Conservation (phyloP, 2,113 vertebrate genomes). For the Daboia siamensis region DNA sequence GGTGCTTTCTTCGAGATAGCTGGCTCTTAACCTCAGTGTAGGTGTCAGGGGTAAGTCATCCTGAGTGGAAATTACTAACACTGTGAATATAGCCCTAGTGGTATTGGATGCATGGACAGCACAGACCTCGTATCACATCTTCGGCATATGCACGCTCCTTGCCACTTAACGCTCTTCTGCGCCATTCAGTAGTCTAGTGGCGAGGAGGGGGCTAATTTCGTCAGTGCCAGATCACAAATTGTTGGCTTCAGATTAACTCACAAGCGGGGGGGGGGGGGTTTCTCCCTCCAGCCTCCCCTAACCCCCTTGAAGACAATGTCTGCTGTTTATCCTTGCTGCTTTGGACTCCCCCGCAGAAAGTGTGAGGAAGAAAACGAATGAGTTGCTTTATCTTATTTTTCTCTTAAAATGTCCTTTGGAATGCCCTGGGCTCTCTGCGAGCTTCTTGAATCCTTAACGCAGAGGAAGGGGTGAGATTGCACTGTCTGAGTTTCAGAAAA, state of each 20-base stretch:
- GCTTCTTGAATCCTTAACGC: slow-evolving; percentile 38
- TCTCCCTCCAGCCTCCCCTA: slow-evolving; percentile 57
- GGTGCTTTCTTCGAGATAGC: background rate
- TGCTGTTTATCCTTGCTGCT: slow-evolving; percentile 53
- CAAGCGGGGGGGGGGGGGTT: slow-evolving; percentile 28
- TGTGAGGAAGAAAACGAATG: slow-evolving; percentile 60
- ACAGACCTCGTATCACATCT: background rate
- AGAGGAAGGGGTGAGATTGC: slow-evolving; percentile 55
- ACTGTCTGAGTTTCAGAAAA: slow-evolving; percentile 59
- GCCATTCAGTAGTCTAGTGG: background rate
- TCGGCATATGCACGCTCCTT: background rate
- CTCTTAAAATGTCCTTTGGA: slow-evolving; percentile 55
- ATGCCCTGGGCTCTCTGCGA: slow-evolving; percentile 58
- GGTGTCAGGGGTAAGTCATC: background rate
- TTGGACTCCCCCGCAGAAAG: slow-evolving; percentile 64
- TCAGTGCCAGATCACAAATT: background rate
- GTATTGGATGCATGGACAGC: background rate
- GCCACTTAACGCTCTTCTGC: too few species aligned
- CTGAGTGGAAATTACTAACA: background rate
- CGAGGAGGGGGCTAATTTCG: background rate
- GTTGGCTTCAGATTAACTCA: background rate
- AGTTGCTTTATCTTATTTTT: slow-evolving; percentile 52
- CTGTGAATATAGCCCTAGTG: background rate
- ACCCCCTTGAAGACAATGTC: slow-evolving; percentile 50
- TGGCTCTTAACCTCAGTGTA: slow-evolving; percentile 8